Conservation (phyloP, 2,113 vertebrate species). For the Vimba vimba region DNA sequence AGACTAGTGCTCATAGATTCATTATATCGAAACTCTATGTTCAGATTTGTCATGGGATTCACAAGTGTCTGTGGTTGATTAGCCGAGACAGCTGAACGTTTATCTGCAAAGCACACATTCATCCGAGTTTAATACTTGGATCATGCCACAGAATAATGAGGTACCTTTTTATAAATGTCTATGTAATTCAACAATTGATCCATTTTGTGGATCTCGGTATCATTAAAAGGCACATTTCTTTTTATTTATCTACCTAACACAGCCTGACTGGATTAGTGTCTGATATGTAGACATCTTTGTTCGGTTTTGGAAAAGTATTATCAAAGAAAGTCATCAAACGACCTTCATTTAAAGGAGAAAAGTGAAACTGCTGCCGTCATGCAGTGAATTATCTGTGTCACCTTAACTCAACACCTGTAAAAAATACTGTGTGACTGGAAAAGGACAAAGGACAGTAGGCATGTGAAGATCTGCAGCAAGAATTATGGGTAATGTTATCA, state of each 20-base stretch:
- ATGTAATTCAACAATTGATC: slow-evolving; percentile 64
- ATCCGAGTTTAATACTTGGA: slow-evolving; percentile 49
- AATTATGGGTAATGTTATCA: slow-evolving; percentile 30
- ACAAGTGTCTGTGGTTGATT: slow-evolving; percentile 1
- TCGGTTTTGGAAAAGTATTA: neutral
- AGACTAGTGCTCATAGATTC: neutral
- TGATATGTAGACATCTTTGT: slow-evolving; percentile 12
- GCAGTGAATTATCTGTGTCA: slow-evolving; percentile 4
- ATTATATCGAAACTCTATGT: neutral
- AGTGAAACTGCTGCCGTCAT: neutral
- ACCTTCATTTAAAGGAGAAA: neutral
- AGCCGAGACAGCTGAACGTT: slow-evolving; percentile 23
- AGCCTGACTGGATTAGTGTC: slow-evolving; percentile 21
- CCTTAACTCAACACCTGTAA: slow-evolving; percentile 5
- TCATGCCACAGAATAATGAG: slow-evolving; percentile 56
- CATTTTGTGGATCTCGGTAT: slow-evolving; percentile 65
- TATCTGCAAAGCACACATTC: slow-evolving; percentile 51
- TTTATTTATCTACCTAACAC: slow-evolving; percentile 19
- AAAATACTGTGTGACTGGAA: neutral
- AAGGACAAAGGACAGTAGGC: slow-evolving; percentile 10
- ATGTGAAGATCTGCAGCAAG: slow-evolving; percentile 5
- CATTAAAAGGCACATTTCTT: neutral
- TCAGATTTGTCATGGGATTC: slow-evolving; percentile 11
- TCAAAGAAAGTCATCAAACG: neutral
- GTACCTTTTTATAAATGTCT: slow-evolving; percentile 59